These are phyloP conservation scores for Nyctibius grandis DNA, from an alignment of 2,797 vertebrate genomes.

Conservation along the genomic window DNA sequence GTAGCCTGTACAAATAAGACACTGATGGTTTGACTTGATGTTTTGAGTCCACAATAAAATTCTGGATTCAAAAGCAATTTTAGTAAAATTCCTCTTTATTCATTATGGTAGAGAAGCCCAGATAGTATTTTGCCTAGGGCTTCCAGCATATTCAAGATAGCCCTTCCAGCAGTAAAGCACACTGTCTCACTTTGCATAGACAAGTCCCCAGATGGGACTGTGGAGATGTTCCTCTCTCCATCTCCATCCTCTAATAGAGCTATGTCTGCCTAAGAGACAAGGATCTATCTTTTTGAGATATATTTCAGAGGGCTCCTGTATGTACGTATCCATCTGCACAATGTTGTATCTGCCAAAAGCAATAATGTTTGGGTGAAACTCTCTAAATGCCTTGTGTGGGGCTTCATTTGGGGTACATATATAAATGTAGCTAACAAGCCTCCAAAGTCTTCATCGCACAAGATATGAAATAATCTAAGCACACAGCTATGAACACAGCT, in stretches of 20 bases:
- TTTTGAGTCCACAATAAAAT: not conserved
- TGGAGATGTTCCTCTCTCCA: not conserved
- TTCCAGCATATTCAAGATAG: not conserved
- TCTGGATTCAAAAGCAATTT: not conserved
- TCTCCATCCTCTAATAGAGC: not conserved
- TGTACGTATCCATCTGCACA: not conserved
- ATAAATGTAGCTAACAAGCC: not conserved
- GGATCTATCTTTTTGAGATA: not conserved
- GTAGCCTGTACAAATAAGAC: not conserved
- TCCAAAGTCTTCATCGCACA: not conserved
- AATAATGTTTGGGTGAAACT: not conserved
- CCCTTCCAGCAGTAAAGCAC: not conserved
- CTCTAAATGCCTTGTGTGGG: not conserved
- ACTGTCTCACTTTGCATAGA: rapidly evolving
- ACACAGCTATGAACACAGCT: not conserved
- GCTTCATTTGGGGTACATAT: not conserved
- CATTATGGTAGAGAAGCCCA: not conserved
- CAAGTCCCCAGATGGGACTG: not conserved
- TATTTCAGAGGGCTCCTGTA: not conserved
- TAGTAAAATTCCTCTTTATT: not conserved
- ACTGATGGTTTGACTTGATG: not conserved
- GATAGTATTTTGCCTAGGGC: not conserved
- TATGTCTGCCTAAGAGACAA: not conserved
- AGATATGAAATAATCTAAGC: not conserved
- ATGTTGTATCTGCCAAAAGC: not conserved